Base-by-base conservation (phyloP, 1,140 invertebrate genomes). In the Bombus breviceps region DNA sequence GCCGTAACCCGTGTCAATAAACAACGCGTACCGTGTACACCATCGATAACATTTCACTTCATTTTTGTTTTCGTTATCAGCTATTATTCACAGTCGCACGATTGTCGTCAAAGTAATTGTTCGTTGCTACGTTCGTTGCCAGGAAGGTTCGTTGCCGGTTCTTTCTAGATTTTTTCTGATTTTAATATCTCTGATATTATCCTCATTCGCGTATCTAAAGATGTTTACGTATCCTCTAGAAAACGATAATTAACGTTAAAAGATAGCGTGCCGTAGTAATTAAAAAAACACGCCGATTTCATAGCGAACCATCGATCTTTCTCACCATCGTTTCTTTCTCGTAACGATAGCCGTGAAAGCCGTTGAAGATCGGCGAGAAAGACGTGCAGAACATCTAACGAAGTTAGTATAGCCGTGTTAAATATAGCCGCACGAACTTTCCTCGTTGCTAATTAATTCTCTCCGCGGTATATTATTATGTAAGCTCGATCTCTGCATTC, bases 1-100 rank as follows among this genome's bases (percentile, higher is more conserved):
- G 71, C 78, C 28, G 74, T 89, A 88, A 89, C 78, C 88, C 59
- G 47, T 53, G 75, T 43, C 64, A 66, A 72, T n/a, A 39, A 73
- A 15, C 25, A 43, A 73, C 71, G 69, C 39, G 71, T 43, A 64
- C 66, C 76, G 57, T 83, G 66, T 88, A 85, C 86, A 77, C 78
- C 12, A 66, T 66, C n/a, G 15, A 34, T 32, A 34, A 66, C 2
- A 5, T 66, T 66, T 66, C 15, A 13, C 4, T 62, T n/a, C 0
- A 34, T 18, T 66, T 66, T 34, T 66, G 15, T 13, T n/a, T n/a
- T 62, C 4, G 32, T 66, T 66, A 66, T 3, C 32, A 9, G 13
- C 15, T 66, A 12, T 18, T 66, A 8, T 34, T 66, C 64, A 9
- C 25, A 59, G 22, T 59, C 22, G 57, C 28, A 13, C 59, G 28